Base-by-base conservation (phyloP, 2,797 vertebrate species). In the Podargus strigoides region DNA sequence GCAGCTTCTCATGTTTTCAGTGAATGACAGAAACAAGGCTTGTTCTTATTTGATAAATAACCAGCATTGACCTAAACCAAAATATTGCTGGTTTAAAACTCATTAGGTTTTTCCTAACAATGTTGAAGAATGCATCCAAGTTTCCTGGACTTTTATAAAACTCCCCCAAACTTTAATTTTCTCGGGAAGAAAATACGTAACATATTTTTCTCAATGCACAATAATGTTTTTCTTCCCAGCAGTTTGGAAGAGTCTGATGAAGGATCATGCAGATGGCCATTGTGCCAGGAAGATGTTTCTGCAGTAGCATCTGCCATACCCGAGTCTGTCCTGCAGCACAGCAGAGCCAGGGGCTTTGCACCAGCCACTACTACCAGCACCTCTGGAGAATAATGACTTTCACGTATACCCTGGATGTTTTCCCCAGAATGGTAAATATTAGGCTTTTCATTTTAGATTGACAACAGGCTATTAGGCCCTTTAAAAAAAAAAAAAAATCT, bases 321-420 rank as follows among this genome's bases (percentile, higher is more conserved):
- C 0, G 0, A 73, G 62, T 52, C 10, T 46, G 15, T 8, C 13
- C n/a, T 0, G 4, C 0, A 3, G 42, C 2, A 3, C 26, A 28
- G 39, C 67, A 44, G 62, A 82, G 12, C 5, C 7, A 47, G 5
- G 60, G 30, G 12, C 32, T 26, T 42, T 27, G 59, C 59, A 62
- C 5, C 49, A 76, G 30, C 18, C 22, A 1, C 0, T 3, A 44
- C 16, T 60, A 37, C 0, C 1, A 68, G 17, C 0, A 1, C 9
- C 58, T 86, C 69, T 46, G 46, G 19, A 41, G 32, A 59, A 16
- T 9, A 60, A 7, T 4, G 12, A n/a, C 20, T 83, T 64, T 46
- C 37, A 37, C 5, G 17, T 5, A 13, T 7, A 3, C 41, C 32
- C 7, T 17, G 8, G 22, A 12, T 69, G 3, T 44, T 73, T 81